These are phyloP conservation scores for Mythimna vitellina DNA, from an alignment of 2,888 invertebrate species.

Conservation along the genomic window DNA sequence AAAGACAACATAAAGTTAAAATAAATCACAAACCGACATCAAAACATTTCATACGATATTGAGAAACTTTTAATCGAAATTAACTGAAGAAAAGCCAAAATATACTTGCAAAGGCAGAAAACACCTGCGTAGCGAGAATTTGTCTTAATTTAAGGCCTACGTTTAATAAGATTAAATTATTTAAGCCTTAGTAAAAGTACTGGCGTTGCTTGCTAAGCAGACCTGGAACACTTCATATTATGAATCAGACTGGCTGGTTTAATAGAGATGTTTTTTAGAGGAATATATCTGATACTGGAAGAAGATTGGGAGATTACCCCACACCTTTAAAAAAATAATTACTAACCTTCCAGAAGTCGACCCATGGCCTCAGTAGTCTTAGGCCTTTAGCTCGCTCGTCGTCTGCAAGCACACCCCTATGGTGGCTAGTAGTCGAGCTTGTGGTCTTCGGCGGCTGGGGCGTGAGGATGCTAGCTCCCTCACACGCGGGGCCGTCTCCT, in stretches of 20 bases:
- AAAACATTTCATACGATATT: constrained; percentile 64
- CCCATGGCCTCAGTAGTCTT: too few species aligned
- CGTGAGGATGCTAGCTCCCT: too few species aligned
- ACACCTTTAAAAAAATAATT: too few species aligned
- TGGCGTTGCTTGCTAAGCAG: constrained; percentile 50
- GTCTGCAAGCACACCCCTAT: too few species aligned
- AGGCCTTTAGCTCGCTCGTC: too few species aligned
- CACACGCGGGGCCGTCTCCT: too few species aligned
- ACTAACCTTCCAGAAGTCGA: too few species aligned
- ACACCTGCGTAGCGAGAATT: constrained; percentile 66
- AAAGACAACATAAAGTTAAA: constrained; percentile 52
- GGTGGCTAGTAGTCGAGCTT: too few species aligned
- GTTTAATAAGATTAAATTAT: constrained; percentile 59
- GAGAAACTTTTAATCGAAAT: constrained; percentile 81
- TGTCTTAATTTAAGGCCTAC: constrained; percentile 49
- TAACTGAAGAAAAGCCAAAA: constrained; percentile 67
- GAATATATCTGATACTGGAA: too few species aligned
- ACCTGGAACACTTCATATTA: constrained; percentile 36
- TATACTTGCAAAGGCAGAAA: constrained; percentile 58
- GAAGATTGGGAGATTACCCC: too few species aligned
- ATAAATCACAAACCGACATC: constrained; percentile 61
- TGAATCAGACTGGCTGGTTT: constrained; percentile 22
- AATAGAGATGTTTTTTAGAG: constrained; percentile 29
- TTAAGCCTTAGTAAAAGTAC: constrained; percentile 43
- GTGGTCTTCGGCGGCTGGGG: too few species aligned